Percentiles rank a stretch among this genome's conserved stretches.
Conservation (phyloP, 2,888 invertebrate genomes). For the Antheraea yamamai region DNA sequence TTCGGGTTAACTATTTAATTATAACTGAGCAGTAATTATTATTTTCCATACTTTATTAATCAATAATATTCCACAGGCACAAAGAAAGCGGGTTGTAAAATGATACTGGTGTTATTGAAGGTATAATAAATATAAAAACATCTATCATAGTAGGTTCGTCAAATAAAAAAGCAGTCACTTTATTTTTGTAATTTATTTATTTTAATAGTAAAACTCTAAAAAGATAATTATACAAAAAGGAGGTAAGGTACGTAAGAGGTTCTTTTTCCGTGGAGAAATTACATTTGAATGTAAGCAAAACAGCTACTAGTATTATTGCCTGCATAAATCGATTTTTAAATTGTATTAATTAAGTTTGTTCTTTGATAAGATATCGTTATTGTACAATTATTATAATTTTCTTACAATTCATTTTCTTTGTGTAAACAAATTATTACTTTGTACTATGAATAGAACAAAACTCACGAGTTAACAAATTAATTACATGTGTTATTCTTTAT, state of each 20-base stretch:
- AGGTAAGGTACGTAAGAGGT: too few species aligned
- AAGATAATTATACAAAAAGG: neutral
- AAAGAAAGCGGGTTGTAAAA: neutral
- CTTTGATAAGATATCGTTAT: neutral
- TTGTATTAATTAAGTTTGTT: neutral
- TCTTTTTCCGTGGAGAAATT: neutral
- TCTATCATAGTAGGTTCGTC: neutral
- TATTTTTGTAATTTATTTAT: neutral
- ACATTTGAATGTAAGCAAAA: neutral
- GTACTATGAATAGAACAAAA: neutral
- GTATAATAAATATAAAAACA: too few species aligned
- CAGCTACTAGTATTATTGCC: neutral
- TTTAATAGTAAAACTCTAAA: neutral
- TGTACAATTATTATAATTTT: neutral
- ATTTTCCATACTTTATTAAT: too few species aligned
- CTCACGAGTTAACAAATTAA: neutral
- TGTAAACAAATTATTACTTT: too few species aligned
- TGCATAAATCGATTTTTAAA: neutral
- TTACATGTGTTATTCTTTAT: neutral
- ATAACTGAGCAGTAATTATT: too few species aligned
- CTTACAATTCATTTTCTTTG: neutral
- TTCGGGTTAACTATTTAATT: too few species aligned
- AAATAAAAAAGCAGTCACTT: slow-evolving; percentile 1
- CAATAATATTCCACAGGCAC: too few species aligned
- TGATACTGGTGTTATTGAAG: too few species aligned